Evolutionary conservation across 2,797 vertebrate species (phyloP), one percentile per base, ranked within the genome.

Genomic region (Hydrocynus forskahlii): DNA sequence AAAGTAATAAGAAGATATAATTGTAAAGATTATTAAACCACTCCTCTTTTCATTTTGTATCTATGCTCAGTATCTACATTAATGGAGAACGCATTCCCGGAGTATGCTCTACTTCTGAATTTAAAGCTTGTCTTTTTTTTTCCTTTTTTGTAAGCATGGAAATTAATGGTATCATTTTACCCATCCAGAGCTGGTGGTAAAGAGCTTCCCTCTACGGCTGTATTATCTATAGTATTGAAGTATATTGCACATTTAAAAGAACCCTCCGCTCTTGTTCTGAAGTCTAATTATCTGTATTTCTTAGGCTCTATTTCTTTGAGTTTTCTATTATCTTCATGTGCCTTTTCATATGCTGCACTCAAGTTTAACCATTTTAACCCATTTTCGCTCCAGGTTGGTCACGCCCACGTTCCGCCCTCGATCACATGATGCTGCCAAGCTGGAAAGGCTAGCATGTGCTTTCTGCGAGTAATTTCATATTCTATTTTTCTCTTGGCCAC

Each of bases 1-100:
- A 73, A 68, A 52, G 52, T 81, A 75, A 81, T 75, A 75, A 38
- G 52, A 75, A 38, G 52, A 48, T 75, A 38, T 75, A 75, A 81
- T 81, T 66, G 63, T 81, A 25, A 59, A 75, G 55, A 75, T 81
- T 75, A 68, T 16, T 23, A 75, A 75, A 62, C 50, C 57, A 45
- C 59, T 60, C 45, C n/a, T 73, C 63, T 68, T 16, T 60, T 60
- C 21, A 57, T 25, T 45, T 50, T 7, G 45, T 23, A 52, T 50
- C 45, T 13, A 4, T 52, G 43, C 16, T 23, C 16, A 52, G 23
- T 25, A 70, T 50, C 21, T 21, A 12, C 50, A 7, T 70, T 12
- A 69, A 63, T 62, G 25, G 64, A 76, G 54, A 64, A 69, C 69
- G 21, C 50, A 68, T 75, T 81, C 40, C 38, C 75, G 5, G 23